Evolutionary conservation across 2,113 vertebrate genomes (phyloP), one percentile per base, ranked within the genome.

Genomic region (Strix uralensis): DNA sequence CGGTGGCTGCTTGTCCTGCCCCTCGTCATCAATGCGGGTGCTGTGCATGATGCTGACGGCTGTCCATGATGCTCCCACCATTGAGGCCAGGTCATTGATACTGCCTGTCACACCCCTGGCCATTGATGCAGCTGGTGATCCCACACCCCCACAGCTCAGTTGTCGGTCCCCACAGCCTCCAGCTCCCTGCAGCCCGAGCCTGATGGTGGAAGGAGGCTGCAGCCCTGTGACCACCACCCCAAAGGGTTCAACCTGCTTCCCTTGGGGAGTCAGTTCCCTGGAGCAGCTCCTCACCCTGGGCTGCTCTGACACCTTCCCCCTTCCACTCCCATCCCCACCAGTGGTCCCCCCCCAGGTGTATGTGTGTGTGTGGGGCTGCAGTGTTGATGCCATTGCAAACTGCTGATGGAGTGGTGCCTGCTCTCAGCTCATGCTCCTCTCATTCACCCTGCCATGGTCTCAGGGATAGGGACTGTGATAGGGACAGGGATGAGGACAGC

Each of bases 331-430:
- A 32, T 75, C 47, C 18, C 42, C 30, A 57, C 4, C 13, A 46
- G 4, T 1, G 1, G 6, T 5, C 11, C 5, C 2, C 2, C 10
- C 40, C 22, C 14, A 14, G 6, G 5, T 25, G 11, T 9, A 4
- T 32, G 29, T 7, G 17, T 5, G 34, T 22, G 23, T 4, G 44
- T 9, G 46, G 46, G 8, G 30, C 69, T 75, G 57, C 25, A 67
- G 74, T 23, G 52, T 47, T 0, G 3, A 8, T 44, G 25, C 58
- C 47, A 26, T 7, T 66, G 19, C 49, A 59, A 79, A 52, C 9
- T 78, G 26, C 13, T 29, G 15, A 11, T 3, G 9, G 16, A 15
- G 8, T 13, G 19, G 7, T 9, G 10, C 13, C 38, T 72, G n/a
- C 25, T 59, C 29, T 6, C 25, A 34, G 20, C 59, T 83, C 22